Base-by-base conservation (phyloP, 2,888 invertebrate genomes). In the Andrena praecox region DNA sequence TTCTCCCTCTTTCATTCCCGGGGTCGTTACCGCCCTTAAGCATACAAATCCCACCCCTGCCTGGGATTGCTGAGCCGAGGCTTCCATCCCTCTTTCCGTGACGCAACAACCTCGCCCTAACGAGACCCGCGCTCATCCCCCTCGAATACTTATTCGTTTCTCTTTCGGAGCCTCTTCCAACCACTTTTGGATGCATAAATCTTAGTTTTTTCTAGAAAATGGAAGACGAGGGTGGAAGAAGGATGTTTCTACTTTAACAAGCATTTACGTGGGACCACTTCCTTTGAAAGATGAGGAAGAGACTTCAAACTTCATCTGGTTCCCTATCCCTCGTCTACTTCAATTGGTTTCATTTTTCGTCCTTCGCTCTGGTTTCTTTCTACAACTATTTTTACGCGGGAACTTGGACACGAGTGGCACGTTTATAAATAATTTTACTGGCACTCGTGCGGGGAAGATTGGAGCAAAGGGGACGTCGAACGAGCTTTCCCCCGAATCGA, bases 11-110 rank as follows among this genome's bases (percentile, higher is more conserved):
- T 70, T 70, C 77, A 42, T 50, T 69, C 70, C 63, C 68, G n/a
- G 50, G 48, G 70, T 84, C 82, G 86, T 85, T 80, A 64, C 82
- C 71, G 72, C 82, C 85, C 86, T 87, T 86, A 68, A 86, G 73
- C 78, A 87, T 72, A 86, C 85, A 84, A 85, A 85, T 88, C 84
- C 82, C 87, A 88, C 85, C 88, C 88, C 74, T 80, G 62, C 71
- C 59, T 59, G 52, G 62, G 60, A 77, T 74, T 76, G 80, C 84
- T 85, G 77, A 80, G 69, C 50, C 77, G 20, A 31, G 48, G 31
- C 50, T 67, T 63, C 66, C 75, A 64, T 75, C 24, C 72, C 81
- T 69, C 31, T 48, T 27, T 48, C 12, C 75, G 52, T 56, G 10
- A 68, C 54, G 73, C 20, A 31, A 66, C 35, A 16, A 42, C 42